Percentiles rank a stretch among this genome's conserved stretches.
Conservation (phyloP, 2,888 invertebrate species). For the Eugnorisma glareosa region DNA sequence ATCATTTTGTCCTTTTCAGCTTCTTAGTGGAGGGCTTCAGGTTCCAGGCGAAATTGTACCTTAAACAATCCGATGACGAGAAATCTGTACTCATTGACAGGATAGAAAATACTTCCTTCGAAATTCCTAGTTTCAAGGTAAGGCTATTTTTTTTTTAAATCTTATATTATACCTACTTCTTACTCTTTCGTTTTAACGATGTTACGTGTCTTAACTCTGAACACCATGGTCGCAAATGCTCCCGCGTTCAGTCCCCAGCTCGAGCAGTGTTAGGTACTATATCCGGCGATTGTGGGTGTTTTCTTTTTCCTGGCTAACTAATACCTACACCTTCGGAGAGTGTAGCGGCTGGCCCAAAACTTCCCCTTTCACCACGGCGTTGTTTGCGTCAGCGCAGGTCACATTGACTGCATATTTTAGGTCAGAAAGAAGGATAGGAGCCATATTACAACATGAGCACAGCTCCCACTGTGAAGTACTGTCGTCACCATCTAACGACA, state of each 20-base stretch:
- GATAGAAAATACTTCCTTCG: constrained; percentile 76
- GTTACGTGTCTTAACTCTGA: neutral
- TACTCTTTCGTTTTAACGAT: neutral
- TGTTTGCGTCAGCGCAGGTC: neutral
- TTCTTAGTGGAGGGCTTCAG: constrained; percentile 78
- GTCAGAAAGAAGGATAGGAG: neutral
- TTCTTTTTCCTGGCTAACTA: neutral
- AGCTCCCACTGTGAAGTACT: neutral
- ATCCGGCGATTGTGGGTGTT: neutral
- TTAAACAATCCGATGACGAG: constrained; percentile 81
- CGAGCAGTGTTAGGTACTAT: neutral
- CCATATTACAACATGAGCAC: neutral
- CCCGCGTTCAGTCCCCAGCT: neutral
- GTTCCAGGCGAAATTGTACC: constrained; percentile 72
- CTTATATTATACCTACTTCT: too few relatives aligned
- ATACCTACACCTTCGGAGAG: too few relatives aligned
- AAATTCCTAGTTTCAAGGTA: constrained; percentile 80
- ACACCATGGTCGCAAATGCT: neutral
- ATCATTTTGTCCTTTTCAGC: constrained; percentile 68
- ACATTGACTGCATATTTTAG: neutral
- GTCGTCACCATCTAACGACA: neutral
- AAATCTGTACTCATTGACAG: constrained; percentile 79
- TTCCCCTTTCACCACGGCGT: neutral
- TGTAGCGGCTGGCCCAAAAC: neutral
- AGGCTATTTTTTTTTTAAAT: neutral